Conservation (phyloP, 2,888 invertebrate genomes). For the Petrophora chlorosata region DNA sequence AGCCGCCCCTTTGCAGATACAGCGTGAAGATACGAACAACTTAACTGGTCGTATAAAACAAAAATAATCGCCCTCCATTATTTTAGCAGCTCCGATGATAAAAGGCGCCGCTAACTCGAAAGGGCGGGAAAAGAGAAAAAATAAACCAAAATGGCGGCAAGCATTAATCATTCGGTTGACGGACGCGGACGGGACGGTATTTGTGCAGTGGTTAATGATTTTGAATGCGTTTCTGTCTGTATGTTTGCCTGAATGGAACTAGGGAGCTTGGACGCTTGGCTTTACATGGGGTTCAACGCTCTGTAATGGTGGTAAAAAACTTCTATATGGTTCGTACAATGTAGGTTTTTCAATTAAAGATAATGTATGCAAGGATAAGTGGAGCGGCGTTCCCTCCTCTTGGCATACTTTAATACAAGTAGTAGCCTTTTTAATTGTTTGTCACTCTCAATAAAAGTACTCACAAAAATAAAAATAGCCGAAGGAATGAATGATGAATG, state of each 20-base stretch:
- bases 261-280: constrained; percentile 5
- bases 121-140: constrained; percentile 45
- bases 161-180: constrained; percentile 45
- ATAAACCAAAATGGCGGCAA: constrained; percentile 46
- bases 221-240: constrained; percentile 27
- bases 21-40: constrained; percentile 17
- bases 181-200: constrained; percentile 26
- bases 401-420: no score
- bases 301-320: constrained; percentile 6
- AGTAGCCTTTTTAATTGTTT: no score
- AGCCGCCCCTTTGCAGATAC: constrained; percentile 18
- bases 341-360: not conserved
- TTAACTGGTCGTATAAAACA: constrained; percentile 26
- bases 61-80: constrained; percentile 35
- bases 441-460: no score
- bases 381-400: no score
- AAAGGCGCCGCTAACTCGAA: constrained; percentile 37
- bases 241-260: constrained; percentile 20
- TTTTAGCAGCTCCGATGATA: constrained; percentile 35
- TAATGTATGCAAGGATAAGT: no score
- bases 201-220: constrained; percentile 33
- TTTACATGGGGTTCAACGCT: constrained; percentile 12
- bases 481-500: no score
- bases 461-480: no score
- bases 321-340: not conserved